phyloP scores from a whole-genome alignment of 2,113 vertebrate genomes.

The Cyprinodon variegatus region DNA sequence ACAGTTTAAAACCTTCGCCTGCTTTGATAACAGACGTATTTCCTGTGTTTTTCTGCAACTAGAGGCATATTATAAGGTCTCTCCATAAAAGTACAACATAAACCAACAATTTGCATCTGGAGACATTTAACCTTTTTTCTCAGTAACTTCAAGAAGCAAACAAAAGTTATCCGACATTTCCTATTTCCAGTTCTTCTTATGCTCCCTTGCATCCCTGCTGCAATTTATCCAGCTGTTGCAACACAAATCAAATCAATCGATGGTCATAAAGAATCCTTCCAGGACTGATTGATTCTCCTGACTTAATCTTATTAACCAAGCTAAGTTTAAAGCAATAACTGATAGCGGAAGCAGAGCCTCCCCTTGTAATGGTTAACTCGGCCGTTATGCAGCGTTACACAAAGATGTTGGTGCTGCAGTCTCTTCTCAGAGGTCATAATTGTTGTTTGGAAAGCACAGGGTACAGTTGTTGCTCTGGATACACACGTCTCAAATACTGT shows the following conservation, averaged over 20 bases:
- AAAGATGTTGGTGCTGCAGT: conserved; percentile 34
- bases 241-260: conserved; percentile 37
- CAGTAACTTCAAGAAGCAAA: not conserved
- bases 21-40: too few species aligned
- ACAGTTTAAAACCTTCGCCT: not conserved
- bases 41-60: not conserved
- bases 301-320: conserved; percentile 61
- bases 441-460: conserved; percentile 5
- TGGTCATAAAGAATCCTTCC: conserved; percentile 57
- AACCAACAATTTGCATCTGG: not conserved
- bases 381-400: conserved; percentile 17
- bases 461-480: not conserved
- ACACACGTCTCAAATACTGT: not conserved
- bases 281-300: conserved; percentile 54
- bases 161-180: not conserved
- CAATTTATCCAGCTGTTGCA: conserved; percentile 29
- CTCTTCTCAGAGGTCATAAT: conserved; percentile 50
- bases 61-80: not conserved
- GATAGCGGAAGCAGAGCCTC: conserved; percentile 18
- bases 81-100: not conserved
- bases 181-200: not conserved
- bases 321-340: conserved; percentile 65
- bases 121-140: not conserved
- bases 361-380: conserved; percentile 62
- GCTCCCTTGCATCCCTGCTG: not conserved